Base-by-base conservation (phyloP, 2,888 invertebrate species). In the Lepidocyrtoides sp. region DNA sequence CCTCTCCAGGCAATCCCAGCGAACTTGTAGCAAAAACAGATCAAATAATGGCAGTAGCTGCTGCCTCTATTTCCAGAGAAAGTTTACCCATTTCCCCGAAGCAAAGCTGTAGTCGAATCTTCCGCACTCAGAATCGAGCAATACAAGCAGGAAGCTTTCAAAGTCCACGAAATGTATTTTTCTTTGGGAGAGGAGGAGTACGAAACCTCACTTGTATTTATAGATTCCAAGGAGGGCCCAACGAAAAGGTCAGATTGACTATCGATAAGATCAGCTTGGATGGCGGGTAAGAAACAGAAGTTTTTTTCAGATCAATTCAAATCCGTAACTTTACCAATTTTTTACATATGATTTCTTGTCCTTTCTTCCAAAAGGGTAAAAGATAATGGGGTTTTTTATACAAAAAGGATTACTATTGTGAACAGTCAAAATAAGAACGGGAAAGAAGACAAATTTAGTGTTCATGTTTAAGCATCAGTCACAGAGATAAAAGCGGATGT, bases 141-240 rank as follows among this genome's bases (percentile, higher is more conserved):
- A 86, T 93, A 12, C 93, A 93, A 92, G 93, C 93, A 7, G 93
- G 92, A 48, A 93, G 90, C 29, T 93, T 93, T 54, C 87, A 97
- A 95, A 97, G 97, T 36, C 97, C 98, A 7, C 96, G 97, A 94
- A 97, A 97, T 94, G 97, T 98, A 84, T 98, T 98, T 95, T 96
- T 97, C 94, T 98, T 97, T 94, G 98, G 98, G 0, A 96, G 98
- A 94, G 98, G 98, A 14, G 98, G 98, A 0, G 96, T 97, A 23
- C 96, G 96, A 94, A 97, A 97, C 95, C 95, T 98, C 85, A 97
- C 96, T 91, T 98, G 98, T 95, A 96, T 97, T 92, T 96, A 97
- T 94, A 96, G 97, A 95, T 98, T 98, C 95, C 97, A 97, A 95
- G 97, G 97, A 0, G 96, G 96, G 92, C 96, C 96, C 83, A 96